phyloP scores from a whole-genome alignment of 2,797 vertebrate genomes.

The Acanthurus leucopareius region DNA sequence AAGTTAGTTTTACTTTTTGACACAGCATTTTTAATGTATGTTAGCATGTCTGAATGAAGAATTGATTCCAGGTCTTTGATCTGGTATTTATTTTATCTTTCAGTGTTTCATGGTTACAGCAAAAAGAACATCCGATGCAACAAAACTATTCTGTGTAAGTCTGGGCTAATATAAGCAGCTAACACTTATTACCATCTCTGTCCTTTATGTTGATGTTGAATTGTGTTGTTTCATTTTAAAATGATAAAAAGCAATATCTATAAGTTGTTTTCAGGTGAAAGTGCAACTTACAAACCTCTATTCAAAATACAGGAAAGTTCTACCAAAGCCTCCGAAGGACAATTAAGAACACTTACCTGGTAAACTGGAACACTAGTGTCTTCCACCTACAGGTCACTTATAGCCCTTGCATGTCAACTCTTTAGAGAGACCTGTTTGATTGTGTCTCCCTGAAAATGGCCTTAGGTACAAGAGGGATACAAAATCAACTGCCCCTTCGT shows the following conservation, averaged over 20 bases:
- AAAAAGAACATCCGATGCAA: background rate
- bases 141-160: background rate
- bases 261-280: background rate
- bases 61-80: background rate
- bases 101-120: background rate
- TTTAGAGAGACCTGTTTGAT: background rate
- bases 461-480: background rate
- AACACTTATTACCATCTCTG: background rate
- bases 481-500: background rate
- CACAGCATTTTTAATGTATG: too few species aligned
- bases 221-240: background rate
- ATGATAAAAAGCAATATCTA: background rate
- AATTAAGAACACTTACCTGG: background rate
- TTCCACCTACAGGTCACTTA: background rate
- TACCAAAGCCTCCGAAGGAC: background rate
- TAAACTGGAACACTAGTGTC: background rate
- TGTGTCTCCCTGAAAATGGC: background rate
- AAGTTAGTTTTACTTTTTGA: background rate
- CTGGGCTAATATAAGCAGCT: background rate
- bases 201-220: background rate
- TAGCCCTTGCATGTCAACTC: background rate
- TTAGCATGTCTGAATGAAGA: background rate
- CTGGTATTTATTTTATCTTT: conserved; percentile 3
- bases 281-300: background rate
- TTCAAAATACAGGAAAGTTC: background rate